phyloP scores from a whole-genome alignment of 1,140 invertebrate genomes.

The Choristoneura fumiferana region DNA sequence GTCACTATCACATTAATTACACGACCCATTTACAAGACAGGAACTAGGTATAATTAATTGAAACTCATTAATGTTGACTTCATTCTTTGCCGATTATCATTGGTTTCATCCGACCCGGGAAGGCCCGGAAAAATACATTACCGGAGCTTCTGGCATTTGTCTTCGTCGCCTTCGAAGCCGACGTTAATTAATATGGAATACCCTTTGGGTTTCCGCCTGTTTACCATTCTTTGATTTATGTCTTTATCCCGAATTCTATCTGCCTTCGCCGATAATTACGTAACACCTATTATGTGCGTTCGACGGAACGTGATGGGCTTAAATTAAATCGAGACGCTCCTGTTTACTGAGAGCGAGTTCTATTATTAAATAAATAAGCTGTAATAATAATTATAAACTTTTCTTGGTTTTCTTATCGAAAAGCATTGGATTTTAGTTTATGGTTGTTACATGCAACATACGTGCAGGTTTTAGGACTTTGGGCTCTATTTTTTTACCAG shows the following conservation, averaged over 20 bases:
- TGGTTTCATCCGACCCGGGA: constrained; percentile 65
- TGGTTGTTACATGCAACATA: too few relatives aligned
- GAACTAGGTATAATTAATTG: constrained; percentile 67
- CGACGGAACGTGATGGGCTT: constrained; percentile 4
- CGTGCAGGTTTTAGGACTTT: constrained; percentile 36
- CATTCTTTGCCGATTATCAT: constrained; percentile 77
- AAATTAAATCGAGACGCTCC: not conserved
- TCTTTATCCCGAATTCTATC: constrained; percentile 47
- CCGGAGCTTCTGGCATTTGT: constrained; percentile 64
- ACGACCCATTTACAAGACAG: constrained; percentile 17
- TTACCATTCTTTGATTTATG: constrained; percentile 69
- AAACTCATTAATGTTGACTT: constrained; percentile 71
- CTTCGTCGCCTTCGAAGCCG: constrained; percentile 67
- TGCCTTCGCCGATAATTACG: constrained; percentile 15
- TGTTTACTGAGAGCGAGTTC: not conserved
- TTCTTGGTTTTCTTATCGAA: too few relatives aligned
- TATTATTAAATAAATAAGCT: not conserved
- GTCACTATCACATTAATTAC: constrained; percentile 24
- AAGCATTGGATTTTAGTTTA: too few relatives aligned
- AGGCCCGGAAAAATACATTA: constrained; percentile 75
- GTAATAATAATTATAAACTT: not conserved
- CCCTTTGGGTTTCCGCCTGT: constrained; percentile 65
- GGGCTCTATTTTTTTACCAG: too few relatives aligned
- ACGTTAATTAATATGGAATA: constrained; percentile 77
- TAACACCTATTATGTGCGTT: constrained; percentile 13